Evolutionary conservation across 1,140 invertebrate genomes (phyloP).

Genomic region (Drosophila serrata): DNA sequence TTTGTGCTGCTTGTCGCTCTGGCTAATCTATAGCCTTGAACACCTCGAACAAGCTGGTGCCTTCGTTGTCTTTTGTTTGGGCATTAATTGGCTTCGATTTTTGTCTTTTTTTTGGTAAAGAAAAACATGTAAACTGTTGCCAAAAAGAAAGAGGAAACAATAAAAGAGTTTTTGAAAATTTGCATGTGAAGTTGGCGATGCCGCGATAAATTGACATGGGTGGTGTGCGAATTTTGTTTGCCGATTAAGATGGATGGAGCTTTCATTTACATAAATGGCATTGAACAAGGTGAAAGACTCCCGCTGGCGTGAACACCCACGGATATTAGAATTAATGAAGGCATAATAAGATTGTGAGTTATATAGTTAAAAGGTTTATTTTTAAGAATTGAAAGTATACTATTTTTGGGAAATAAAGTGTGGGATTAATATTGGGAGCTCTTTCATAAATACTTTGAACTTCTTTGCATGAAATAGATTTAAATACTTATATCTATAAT

Average conservation of each 20-base stretch:
- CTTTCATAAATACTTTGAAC: not conserved
- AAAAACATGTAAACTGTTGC: conserved; percentile 63
- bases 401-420: not conserved
- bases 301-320: conserved; percentile 33
- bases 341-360: conserved; percentile 1
- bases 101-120: conserved; percentile 51
- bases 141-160: conserved; percentile 41
- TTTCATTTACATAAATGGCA: conserved; percentile 49
- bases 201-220: conserved; percentile 55
- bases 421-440: not conserved
- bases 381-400: not conserved
- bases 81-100: conserved; percentile 63
- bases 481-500: not conserved
- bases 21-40: conserved; percentile 47
- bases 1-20: conserved; percentile 50
- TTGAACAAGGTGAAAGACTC: conserved; percentile 42
- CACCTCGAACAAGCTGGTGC: conserved; percentile 48
- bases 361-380: not conserved
- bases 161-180: conserved; percentile 49
- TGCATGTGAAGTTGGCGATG: conserved; percentile 62
- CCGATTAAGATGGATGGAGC: conserved; percentile 39
- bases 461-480: not conserved
- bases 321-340: conserved; percentile 10
- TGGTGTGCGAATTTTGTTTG: conserved; percentile 53
- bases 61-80: conserved; percentile 53